A percentile compares a stretch with the other conserved stretches of the same genome.
phyloP scores from a whole-genome alignment of 2,113 vertebrate species.

The Acanthochromis polyacanthus region DNA sequence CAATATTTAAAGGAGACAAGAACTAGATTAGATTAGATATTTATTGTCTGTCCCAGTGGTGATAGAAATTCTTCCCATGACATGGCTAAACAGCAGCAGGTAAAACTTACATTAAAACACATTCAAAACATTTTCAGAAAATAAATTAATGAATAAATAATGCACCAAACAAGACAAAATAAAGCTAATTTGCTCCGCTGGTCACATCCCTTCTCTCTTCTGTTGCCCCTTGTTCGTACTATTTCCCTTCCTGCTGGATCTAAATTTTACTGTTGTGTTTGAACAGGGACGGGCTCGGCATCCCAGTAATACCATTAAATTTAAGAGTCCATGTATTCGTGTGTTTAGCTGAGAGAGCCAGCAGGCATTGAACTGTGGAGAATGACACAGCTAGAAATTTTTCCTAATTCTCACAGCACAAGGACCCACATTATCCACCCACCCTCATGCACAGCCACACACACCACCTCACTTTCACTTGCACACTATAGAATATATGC shows the following conservation, averaged over 20 bases:
- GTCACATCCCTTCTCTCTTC: constrained; percentile 35
- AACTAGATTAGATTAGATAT: not conserved
- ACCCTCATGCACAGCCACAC: not conserved
- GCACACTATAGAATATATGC: constrained; percentile 28
- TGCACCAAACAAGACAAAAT: constrained; percentile 54
- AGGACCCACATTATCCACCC: not conserved
- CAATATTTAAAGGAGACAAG: constrained; percentile 62
- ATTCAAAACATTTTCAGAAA: too few relatives aligned
- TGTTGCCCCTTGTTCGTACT: constrained; percentile 22
- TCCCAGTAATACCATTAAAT: constrained; percentile 45
- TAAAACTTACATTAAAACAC: too few relatives aligned
- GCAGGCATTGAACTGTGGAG: constrained; percentile 59
- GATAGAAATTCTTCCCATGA: too few relatives aligned
- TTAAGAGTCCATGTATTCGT: constrained; percentile 25
- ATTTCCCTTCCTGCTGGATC: constrained; percentile 20
- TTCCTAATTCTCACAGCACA: constrained; percentile 59
- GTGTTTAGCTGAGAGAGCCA: constrained; percentile 53
- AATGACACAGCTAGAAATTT: constrained; percentile 72
- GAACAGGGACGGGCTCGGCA: constrained; percentile 34
- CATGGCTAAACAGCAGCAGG: too few relatives aligned
- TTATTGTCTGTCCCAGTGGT: too few relatives aligned
- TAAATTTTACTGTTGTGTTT: constrained; percentile 36
- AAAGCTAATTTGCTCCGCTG: constrained; percentile 47
- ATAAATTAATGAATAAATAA: not conserved
- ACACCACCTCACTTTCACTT: not conserved